Evolutionary conservation across 1,140 invertebrate species (phyloP), one percentile per base, ranked within the genome.

Genomic region (Euwallacea fornicatus): DNA sequence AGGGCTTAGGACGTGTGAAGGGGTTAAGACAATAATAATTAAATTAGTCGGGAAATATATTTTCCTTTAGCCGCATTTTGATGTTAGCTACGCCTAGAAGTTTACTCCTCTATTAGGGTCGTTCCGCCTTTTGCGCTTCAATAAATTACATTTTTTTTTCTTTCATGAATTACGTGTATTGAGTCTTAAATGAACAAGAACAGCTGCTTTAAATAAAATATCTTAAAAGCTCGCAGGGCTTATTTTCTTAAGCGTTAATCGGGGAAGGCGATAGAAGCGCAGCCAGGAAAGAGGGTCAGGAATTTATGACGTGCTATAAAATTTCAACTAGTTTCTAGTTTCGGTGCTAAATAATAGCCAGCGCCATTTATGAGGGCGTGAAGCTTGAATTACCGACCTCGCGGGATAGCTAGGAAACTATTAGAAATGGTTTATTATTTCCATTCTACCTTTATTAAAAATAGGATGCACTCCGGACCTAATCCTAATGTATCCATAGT

Each of bases 261-360:
- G 59, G 59, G 21, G 41, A n/a, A 61, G 10, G 55, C 55, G 13
- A 33, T 15, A 58, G 55, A 33, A 58, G 55, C 55, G 8, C 11
- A 15, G 11, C 2, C 16, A 58, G 55, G 11, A 43, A 21, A 42
- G 59, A 61, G 59, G 59, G 59, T 43, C 42, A 56, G 41, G 42
- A 61, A 61, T 61, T 61, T 61, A 61, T 61, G 59, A 61, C 11
- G 42, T 43, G 59, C 59, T 61, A 61, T 42, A 43, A 61, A 61
- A 61, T 61, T 61, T 61, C 59, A 61, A 61, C 59, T 61, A 61
- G 59, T 61, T 61, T 43, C 59, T 61, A 61, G 59, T 61, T 61
- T 43, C 21, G 42, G 59, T 61, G 59, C 59, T 61, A 61, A 61
- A 61, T 61, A 43, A 61, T 61, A 43, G 59, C 59, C 42, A 9